Conservation (phyloP, 2,113 vertebrate genomes). For the Natator depressus region DNA sequence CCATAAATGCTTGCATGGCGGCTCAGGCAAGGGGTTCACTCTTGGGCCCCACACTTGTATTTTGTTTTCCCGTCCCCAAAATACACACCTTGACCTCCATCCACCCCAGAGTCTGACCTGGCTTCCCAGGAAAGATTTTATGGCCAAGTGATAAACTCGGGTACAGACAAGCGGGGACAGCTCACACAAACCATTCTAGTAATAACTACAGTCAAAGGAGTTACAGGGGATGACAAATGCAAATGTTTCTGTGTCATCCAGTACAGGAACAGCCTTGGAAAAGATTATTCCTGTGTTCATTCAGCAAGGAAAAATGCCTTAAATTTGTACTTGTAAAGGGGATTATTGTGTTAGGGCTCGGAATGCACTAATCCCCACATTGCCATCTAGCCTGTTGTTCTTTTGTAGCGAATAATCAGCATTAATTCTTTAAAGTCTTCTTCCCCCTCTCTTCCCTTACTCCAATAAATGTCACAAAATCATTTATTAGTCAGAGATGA, state of each 20-base stretch:
- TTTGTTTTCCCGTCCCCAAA: neutral
- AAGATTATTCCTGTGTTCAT: neutral
- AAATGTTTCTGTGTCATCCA: neutral
- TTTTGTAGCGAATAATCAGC: constrained; percentile 35
- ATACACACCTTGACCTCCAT: neutral
- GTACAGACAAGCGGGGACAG: neutral
- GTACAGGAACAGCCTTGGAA: neutral
- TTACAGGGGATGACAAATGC: neutral
- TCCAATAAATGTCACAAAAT: constrained; percentile 56
- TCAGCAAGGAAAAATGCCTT: neutral
- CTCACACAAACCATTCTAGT: neutral
- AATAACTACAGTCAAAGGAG: constrained; percentile 7
- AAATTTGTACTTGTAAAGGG: neutral
- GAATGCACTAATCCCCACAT: neutral
- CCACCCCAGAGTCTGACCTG: neutral
- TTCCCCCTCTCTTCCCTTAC: neutral
- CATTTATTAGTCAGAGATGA: constrained; percentile 21
- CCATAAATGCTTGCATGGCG: neutral
- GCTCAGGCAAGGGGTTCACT: neutral
- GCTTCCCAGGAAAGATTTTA: neutral
- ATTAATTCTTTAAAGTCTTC: constrained; percentile 40
- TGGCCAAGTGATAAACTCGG: neutral
- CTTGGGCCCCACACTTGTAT: neutral
- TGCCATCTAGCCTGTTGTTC: constrained; percentile 19
- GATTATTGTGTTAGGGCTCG: neutral